A percentile compares a stretch with the other conserved stretches of the same genome.
phyloP scores from a whole-genome alignment of 1,140 invertebrate genomes.

The Dolichoris vasculosae region DNA sequence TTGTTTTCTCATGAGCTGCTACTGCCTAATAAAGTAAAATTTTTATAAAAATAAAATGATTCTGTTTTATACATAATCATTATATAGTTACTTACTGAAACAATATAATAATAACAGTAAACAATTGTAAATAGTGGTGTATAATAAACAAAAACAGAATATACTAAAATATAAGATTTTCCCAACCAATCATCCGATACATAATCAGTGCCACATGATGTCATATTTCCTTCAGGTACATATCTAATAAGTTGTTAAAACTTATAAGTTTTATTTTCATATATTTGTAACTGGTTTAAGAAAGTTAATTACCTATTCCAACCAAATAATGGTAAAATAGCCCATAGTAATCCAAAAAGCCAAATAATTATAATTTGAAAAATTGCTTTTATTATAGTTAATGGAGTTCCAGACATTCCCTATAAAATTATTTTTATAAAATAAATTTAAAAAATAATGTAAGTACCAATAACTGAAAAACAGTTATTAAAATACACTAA shows the following conservation, averaged over 20 bases:
- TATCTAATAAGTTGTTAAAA: conserved; percentile 75
- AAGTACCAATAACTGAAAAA: background rate
- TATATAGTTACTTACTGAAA: conserved; percentile 74
- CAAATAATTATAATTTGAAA: conserved; percentile 82
- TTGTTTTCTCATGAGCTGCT: conserved; percentile 84
- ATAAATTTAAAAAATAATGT: background rate
- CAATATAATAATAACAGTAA: conserved; percentile 87
- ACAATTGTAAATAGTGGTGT: conserved; percentile 83
- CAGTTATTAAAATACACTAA: background rate
- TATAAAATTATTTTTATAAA: conserved; percentile 18
- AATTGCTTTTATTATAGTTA: conserved; percentile 82
- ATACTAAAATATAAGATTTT: conserved; percentile 82
- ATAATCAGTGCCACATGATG: conserved; percentile 90
- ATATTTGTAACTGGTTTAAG: background rate
- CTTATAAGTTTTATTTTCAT: conserved; percentile 20
- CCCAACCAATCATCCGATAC: conserved; percentile 80
- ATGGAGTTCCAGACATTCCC: conserved; percentile 81
- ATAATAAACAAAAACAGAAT: conserved; percentile 83
- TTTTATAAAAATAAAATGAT: conserved; percentile 13
- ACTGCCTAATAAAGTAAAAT: conserved; percentile 76
- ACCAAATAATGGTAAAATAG: conserved; percentile 83
- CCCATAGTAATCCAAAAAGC: conserved; percentile 81
- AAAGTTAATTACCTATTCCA: conserved; percentile 80
- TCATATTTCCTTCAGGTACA: conserved; percentile 91
- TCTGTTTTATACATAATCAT: background rate